A percentile compares a stretch with the other conserved stretches of the same genome.
Conservation (phyloP, 2,113 vertebrate species). For the Erinaceus europaeus region DNA sequence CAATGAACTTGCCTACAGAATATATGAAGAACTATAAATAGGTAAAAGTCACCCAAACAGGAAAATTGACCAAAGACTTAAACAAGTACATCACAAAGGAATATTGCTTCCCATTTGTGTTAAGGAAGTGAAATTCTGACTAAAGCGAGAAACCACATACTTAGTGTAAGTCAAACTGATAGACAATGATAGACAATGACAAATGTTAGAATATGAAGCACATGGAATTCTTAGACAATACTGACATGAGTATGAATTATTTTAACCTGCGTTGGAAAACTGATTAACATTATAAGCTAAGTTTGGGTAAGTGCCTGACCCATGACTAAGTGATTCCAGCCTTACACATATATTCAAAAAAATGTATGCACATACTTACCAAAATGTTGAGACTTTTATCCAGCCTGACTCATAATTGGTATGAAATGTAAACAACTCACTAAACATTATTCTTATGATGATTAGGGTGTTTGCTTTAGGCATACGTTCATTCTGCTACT, state of each 20-base stretch:
- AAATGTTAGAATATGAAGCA: background rate
- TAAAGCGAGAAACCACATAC: background rate
- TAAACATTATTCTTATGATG: background rate
- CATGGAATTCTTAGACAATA: background rate
- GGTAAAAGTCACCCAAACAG: background rate
- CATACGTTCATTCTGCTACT: background rate
- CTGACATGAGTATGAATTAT: background rate
- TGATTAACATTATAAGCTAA: background rate
- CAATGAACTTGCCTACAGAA: background rate
- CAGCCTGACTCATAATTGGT: no score
- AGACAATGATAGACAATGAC: background rate
- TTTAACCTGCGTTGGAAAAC: background rate
- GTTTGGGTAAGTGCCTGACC: background rate
- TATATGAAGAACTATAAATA: background rate
- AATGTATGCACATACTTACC: background rate
- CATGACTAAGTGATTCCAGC: background rate
- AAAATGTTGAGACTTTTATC: no score
- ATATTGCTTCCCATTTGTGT: no score
- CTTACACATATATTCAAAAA: background rate
- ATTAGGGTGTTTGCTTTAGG: background rate
- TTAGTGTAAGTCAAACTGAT: background rate
- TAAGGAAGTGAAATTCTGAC: background rate
- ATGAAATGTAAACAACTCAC: no score
- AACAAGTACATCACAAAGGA: no score
- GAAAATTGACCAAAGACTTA: background rate